phyloP scores from a whole-genome alignment of 2,797 vertebrate species.

The Pangasius djambal region DNA sequence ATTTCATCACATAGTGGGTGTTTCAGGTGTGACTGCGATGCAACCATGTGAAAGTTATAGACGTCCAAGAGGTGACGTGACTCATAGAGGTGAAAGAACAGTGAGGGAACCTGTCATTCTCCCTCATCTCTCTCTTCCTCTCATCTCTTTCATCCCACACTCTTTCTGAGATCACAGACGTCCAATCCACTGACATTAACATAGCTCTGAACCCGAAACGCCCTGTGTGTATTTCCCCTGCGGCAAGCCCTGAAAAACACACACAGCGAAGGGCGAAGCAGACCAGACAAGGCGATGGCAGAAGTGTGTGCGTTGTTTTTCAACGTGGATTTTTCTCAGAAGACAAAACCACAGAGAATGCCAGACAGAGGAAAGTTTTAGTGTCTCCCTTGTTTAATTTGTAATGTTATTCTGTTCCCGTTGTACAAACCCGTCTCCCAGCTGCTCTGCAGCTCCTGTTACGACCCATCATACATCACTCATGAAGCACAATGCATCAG shows the following conservation, averaged over 20 bases:
- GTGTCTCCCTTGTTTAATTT: constrained; percentile 25
- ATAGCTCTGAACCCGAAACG: constrained; percentile 27
- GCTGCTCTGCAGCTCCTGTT: constrained; percentile 36
- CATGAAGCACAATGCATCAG: constrained; percentile 23
- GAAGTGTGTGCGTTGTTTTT: not conserved
- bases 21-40: constrained; percentile 30
- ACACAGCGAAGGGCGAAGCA: constrained; percentile 11
- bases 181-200: constrained; percentile 30
- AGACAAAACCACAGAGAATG: constrained; percentile 14
- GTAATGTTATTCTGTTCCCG: constrained; percentile 21
- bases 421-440: constrained; percentile 16
- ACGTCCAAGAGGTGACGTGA: constrained; percentile 12
- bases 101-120: constrained; percentile 44
- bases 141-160: constrained; percentile 33
- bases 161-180: constrained; percentile 38
- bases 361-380: constrained; percentile 28
- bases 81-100: constrained; percentile 24
- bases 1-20: constrained; percentile 34
- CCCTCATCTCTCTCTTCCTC: constrained; percentile 40
- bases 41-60: constrained; percentile 30
- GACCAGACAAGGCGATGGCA: constrained; percentile 30
- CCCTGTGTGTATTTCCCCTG: constrained; percentile 6
- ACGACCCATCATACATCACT: constrained; percentile 29
- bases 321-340: not conserved
- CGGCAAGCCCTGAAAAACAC: constrained; percentile 9